Base-by-base conservation (phyloP, 1,140 invertebrate species). In the Helicoverpa armigera region DNA sequence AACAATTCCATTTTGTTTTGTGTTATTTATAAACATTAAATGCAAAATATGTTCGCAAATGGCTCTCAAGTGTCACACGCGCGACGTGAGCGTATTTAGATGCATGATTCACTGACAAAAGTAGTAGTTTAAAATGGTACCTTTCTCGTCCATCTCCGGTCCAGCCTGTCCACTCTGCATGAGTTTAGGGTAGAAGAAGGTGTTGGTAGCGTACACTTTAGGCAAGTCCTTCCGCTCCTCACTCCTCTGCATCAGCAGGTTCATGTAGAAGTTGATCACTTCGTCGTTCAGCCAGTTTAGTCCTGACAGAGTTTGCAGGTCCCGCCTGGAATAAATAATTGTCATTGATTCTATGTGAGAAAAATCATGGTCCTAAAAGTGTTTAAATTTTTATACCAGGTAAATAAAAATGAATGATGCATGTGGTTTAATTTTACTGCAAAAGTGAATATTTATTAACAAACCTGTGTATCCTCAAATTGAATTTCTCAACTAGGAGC, bases 221-320 rank as follows among this genome's bases (percentile, higher is more conserved):
- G 97, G 97, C 85, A 96, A 96, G 63, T 96, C 96, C 0, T 96
- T 95, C 2, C 93, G 85, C 16, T 96, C 92, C 83, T 96, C 96
- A 48, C 97, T 96, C 85, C 98, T 89, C 80, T 97, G 96, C 90
- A 97, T 97, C 50, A 99, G 94, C 82, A 98, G 91, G 89, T 97
- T 98, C 97, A 99, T 97, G 91, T 99, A 99, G 93, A 98, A 99
- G 93, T 99, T 98, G 76, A 99, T 99, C 0, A 99, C 97, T 94
- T 99, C 98, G 95, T 99, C 99, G 90, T 99, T 99, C 0, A 99
- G 95, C 99, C 99, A 99, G 91, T 98, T 98, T 0, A 97, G 94
- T 0, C 97, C 97, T 1, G 94, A 88, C 2, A 99, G 91, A 0
- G 99, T 99, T 74, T 96, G 95, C 11, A 99, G 96, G 92, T 99